Conservation (phyloP, 1,140 invertebrate genomes). For the Maconellicoccus hirsutus region DNA sequence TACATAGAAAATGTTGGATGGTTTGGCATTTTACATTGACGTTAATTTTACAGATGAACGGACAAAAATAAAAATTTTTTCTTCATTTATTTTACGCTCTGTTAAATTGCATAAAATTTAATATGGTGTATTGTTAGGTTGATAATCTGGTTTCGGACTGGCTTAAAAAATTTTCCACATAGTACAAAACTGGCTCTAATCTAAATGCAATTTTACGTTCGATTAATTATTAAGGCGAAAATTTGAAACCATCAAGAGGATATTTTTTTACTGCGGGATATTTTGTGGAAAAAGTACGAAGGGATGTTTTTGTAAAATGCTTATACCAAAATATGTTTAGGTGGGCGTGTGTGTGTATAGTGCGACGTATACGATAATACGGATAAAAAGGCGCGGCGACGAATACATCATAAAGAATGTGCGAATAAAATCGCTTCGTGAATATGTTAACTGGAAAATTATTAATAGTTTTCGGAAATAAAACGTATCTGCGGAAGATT, state of each 20-base stretch:
- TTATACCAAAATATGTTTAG: too few species aligned
- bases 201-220: constrained; percentile 9
- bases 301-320: too few species aligned
- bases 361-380: neutral
- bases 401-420: constrained; percentile 5
- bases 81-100: neutral
- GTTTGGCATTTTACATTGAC: neutral
- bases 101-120: constrained; percentile 1
- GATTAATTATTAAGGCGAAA: neutral
- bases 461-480: constrained; percentile 9
- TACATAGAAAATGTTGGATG: too few species aligned
- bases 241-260: too few species aligned
- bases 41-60: neutral
- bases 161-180: neutral
- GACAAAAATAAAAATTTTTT: neutral
- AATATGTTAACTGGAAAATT: constrained; percentile 9
- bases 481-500: constrained; percentile 7
- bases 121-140: neutral
- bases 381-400: constrained; percentile 6
- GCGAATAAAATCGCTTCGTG: neutral
- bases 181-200: neutral
- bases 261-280: too few species aligned
- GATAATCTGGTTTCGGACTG: neutral
- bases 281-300: too few species aligned
- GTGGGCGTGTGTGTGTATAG: too few species aligned